Conservation (phyloP, 2,113 vertebrate genomes). For the Plecturocebus donacophilus region DNA sequence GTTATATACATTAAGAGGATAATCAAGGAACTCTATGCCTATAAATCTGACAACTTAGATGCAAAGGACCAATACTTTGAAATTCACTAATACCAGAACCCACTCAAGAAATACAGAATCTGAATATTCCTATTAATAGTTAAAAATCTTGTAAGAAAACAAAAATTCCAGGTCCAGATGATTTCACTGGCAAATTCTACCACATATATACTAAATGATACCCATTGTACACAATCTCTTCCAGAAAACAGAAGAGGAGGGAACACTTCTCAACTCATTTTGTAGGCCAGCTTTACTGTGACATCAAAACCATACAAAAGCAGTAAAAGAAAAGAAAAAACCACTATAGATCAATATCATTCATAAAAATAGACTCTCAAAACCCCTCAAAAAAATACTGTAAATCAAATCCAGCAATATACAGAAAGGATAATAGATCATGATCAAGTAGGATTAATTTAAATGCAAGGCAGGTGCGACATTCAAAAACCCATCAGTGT, state of each 20-base stretch:
- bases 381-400: background rate
- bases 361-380: background rate
- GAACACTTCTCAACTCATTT: background rate
- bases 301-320: background rate
- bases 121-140: background rate
- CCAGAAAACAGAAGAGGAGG: background rate
- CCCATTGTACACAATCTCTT: background rate
- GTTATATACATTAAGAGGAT: background rate
- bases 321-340: background rate
- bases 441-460: background rate
- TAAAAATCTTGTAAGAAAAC: background rate
- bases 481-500: background rate
- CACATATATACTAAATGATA: background rate
- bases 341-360: background rate
- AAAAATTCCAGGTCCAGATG: background rate
- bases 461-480: background rate
- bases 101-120: background rate
- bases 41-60: background rate
- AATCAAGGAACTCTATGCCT: background rate
- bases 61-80: background rate
- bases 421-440: background rate
- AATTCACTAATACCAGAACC: background rate
- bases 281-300: background rate
- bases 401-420: conserved; percentile 18
- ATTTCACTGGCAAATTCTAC: background rate